Evolutionary conservation across 2,113 vertebrate species (phyloP).

Genomic region (Channa argus): DNA sequence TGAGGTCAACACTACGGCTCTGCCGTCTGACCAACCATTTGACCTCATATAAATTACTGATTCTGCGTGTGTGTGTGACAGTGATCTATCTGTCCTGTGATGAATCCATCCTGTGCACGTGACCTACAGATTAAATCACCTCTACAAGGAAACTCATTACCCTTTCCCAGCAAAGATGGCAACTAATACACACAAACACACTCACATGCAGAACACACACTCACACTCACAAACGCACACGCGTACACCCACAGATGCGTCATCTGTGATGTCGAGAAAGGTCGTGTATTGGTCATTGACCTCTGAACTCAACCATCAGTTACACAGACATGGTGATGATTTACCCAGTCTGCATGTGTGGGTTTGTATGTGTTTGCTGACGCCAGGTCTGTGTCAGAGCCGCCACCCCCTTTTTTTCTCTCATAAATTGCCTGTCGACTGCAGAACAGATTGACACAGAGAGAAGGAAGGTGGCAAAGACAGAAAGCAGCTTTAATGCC

Average conservation of each 20-base stretch:
- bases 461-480: conserved; percentile 48
- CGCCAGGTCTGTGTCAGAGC: conserved; percentile 66
- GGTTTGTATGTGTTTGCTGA: conserved; percentile 50
- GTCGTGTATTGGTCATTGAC: conserved; percentile 66
- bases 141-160: conserved; percentile 66
- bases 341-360: conserved; percentile 46
- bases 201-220: background rate
- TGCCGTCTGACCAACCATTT: conserved; percentile 63
- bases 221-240: conserved; percentile 1
- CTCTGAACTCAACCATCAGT: conserved; percentile 70
- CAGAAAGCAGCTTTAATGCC: conserved; percentile 45
- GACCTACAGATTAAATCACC: conserved; percentile 73
- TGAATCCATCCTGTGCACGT: conserved; percentile 65
- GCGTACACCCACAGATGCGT: background rate
- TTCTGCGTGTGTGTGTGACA: conserved; percentile 46
- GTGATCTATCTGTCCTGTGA: conserved; percentile 65
- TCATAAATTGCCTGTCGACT: conserved; percentile 83
- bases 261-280: conserved; percentile 54
- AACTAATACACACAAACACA: conserved; percentile 28
- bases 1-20: conserved; percentile 52
- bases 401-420: conserved; percentile 47
- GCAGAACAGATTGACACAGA: conserved; percentile 77
- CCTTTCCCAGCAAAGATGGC: conserved; percentile 52
- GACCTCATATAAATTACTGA: conserved; percentile 66
- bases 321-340: conserved; percentile 72